These are phyloP conservation scores for Osmoderma eremita DNA, from an alignment of 2,888 invertebrate genomes.

Conservation along the genomic window DNA sequence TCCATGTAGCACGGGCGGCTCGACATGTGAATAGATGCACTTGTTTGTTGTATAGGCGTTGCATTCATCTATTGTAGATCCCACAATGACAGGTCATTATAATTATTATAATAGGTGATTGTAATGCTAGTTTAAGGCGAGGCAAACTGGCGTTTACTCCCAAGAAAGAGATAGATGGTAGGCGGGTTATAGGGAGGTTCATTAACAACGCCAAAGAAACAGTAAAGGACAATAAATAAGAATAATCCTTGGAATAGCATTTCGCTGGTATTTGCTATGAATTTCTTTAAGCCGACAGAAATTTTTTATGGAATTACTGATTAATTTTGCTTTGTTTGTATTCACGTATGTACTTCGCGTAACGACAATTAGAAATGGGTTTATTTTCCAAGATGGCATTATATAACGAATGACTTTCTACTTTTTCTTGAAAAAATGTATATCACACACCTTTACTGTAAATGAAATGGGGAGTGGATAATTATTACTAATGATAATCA, in stretches of 20 bases:
- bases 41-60: conserved; percentile 1
- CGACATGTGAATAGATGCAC: conserved; percentile 10
- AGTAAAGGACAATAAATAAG: conserved; percentile 14
- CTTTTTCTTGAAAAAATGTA: neutral
- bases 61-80: neutral
- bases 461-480: neutral
- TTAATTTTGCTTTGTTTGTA: conserved; percentile 26
- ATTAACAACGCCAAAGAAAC: neutral
- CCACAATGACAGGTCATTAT: neutral
- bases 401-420: conserved; percentile 17
- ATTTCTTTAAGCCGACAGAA: neutral
- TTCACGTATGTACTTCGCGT: neutral
- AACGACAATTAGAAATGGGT: conserved; percentile 11
- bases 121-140: conserved; percentile 6
- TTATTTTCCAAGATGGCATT: conserved; percentile 4
- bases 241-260: conserved; percentile 24
- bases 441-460: neutral
- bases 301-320: conserved; percentile 15
- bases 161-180: conserved; percentile 4
- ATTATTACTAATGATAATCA: neutral
- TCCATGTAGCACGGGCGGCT: conserved; percentile 11
- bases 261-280: conserved; percentile 22
- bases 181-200: neutral
- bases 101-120: neutral
- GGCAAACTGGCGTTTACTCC: conserved; percentile 10